These are phyloP conservation scores for Cacoxenus indagator DNA, from an alignment of 2,888 invertebrate genomes.

Conservation along the genomic window DNA sequence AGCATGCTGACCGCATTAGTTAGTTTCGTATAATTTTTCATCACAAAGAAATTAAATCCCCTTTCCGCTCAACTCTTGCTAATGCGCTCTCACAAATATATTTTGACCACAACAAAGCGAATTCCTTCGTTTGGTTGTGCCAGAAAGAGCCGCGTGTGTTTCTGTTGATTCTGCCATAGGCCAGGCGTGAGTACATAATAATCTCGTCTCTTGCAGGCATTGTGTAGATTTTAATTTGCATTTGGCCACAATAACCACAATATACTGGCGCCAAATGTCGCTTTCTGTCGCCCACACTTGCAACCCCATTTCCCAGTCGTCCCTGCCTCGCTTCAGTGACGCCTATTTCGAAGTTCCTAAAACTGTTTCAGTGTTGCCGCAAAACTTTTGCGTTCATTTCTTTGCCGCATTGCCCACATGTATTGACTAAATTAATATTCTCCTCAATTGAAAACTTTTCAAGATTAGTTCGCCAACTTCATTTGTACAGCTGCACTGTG, in stretches of 20 bases:
- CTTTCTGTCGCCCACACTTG: not conserved
- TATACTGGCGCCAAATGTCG: conserved; percentile 56
- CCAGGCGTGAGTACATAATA: not conserved
- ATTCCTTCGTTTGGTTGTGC: conserved; percentile 28
- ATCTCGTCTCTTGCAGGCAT: conserved; percentile 34
- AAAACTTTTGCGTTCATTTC: conserved; percentile 60
- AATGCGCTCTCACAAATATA: not conserved
- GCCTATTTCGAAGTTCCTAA: conserved; percentile 9
- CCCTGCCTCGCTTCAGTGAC: not conserved
- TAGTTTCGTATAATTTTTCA: conserved; percentile 6
- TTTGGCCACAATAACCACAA: conserved; percentile 57
- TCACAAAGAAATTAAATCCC: not conserved
- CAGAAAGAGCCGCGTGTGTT: conserved; percentile 31
- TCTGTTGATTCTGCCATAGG: not conserved
- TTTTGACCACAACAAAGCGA: conserved; percentile 52
- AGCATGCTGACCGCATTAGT: conserved; percentile 16
- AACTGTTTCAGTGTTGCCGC: conserved; percentile 48
- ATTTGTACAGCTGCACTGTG: conserved; percentile 50
- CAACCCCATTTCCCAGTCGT: not conserved
- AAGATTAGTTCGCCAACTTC: conserved; percentile 49
- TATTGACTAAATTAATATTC: conserved; percentile 65
- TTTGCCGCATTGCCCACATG: conserved; percentile 58
- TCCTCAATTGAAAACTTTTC: conserved; percentile 61
- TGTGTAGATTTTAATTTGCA: conserved; percentile 39
- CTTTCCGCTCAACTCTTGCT: not conserved